A percentile compares a stretch with the other conserved stretches of the same genome.
Evolutionary conservation across 1,140 invertebrate species (phyloP).

Genomic region (Mamestra configurata): DNA sequence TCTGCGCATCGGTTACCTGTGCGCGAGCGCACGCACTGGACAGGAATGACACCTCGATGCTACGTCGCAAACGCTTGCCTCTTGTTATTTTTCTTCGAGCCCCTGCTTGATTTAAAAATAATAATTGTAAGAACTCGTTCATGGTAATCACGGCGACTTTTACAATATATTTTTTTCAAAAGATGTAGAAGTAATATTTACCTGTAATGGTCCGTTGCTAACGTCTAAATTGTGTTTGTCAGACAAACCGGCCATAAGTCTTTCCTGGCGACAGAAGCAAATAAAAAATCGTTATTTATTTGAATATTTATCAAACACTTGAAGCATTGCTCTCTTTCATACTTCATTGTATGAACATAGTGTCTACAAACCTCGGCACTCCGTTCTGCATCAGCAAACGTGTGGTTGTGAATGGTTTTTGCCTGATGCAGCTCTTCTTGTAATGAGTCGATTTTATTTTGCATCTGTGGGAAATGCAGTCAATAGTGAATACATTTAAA

Average conservation of each 20-base stretch:
- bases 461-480: conserved; percentile 70
- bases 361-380: conserved; percentile 70
- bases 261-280: conserved; percentile 70
- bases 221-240: conserved; percentile 69
- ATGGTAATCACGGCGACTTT: not conserved
- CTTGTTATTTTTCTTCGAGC: conserved; percentile 77
- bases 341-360: not conserved
- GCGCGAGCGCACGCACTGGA: conserved; percentile 46
- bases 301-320: not conserved
- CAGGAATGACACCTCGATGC: conserved; percentile 65
- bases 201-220: conserved; percentile 79
- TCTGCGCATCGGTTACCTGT: conserved; percentile 57
- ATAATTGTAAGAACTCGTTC: not conserved
- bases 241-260: conserved; percentile 71
- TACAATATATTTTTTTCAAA: not conserved
- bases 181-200: conserved; percentile 54
- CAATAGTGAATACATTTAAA: conserved; percentile 17
- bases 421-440: conserved; percentile 71
- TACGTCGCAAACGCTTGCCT: conserved; percentile 60
- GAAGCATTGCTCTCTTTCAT: too few relatives aligned
- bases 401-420: conserved; percentile 71
- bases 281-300: too few relatives aligned
- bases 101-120: conserved; percentile 16
- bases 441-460: conserved; percentile 77
- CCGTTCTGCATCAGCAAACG: conserved; percentile 78